phyloP scores from a whole-genome alignment of 2,113 vertebrate genomes.

The Zosterops lateralis region DNA sequence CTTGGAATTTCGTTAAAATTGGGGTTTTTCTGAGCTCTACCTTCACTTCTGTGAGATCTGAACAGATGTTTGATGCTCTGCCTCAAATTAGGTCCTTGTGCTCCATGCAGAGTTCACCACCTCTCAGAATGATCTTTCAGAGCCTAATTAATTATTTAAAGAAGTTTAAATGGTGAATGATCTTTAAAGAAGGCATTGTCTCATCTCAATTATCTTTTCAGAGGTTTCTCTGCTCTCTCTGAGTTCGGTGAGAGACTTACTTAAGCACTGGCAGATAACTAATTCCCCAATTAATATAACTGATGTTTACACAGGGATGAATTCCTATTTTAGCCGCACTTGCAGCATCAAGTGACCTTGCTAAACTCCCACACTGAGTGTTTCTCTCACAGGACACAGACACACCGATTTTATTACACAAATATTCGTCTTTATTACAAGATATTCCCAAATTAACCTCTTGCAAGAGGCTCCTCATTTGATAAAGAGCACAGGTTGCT shows the following conservation, averaged over 20 bases:
- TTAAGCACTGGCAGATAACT: neutral
- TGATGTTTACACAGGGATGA: neutral
- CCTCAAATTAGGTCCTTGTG: neutral
- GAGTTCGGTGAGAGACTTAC: neutral
- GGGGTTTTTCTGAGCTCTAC: neutral
- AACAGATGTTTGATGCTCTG: neutral
- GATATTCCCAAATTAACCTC: conserved; percentile 6
- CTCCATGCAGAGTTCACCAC: neutral
- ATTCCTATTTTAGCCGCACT: neutral
- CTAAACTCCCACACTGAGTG: neutral
- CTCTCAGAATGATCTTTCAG: neutral
- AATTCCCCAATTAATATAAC: conserved; percentile 51
- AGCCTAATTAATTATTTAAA: conserved; percentile 17
- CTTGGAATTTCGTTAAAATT: neutral
- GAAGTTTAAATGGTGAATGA: neutral
- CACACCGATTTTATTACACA: neutral
- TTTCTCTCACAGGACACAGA: neutral
- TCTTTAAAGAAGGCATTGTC: neutral
- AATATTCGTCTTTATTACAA: conserved; percentile 5
- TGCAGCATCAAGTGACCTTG: conserved; percentile 7
- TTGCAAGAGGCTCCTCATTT: neutral
- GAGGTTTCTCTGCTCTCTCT: neutral
- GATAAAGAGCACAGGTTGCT: neutral
- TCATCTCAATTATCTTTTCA: conserved; percentile 16
- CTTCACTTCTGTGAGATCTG: neutral